Base-by-base conservation (phyloP, 2,888 invertebrate species). In the Laspeyria flexula region DNA sequence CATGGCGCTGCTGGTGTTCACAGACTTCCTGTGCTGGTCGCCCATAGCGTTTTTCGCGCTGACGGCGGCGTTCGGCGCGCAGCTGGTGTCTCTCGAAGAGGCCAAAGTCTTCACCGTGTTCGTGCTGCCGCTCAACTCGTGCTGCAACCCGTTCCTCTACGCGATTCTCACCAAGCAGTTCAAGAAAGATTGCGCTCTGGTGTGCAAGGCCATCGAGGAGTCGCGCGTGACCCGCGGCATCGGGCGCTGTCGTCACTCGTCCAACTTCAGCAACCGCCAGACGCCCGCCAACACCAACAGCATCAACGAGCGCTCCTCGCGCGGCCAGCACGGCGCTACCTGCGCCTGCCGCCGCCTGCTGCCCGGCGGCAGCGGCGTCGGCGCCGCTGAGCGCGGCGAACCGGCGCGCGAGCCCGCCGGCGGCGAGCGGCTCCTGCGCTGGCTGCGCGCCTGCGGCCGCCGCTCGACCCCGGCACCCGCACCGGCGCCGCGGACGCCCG, bases 101-200 rank as follows among this genome's bases (percentile, higher is more conserved):
- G 99, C 99, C 38, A 99, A 99, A 93, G 96, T 97, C 67, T 98
- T 97, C 83, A 98, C 98, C 1, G 98, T 99, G 31, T 99, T 99
- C 83, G 96, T 99, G 46, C 93, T 99, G 70, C 99, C 99, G 1
- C 92, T 99, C 59, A 99, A 99, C 88, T 97, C 98, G 10, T 99
- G 99, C 86, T 98, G 99, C 89, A 99, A 99, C 90, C 99, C 99
- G 0, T 99, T 99, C 85, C 94, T 99, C 21, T 99, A 99, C 85
- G 99, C 99, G 42, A 99, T 99, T 69, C 95, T 99, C 76, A 99
- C 99, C 5, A 99, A 99, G 83, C 98, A 99, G 85, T 99, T 99
- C 86, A 99, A 99, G 88, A 98, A 98, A 88, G 99, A 99, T 90
- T 99, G 99, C 90, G 97, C 98, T 1, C 95, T 97, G 82, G 96